Conservation (phyloP, 2,113 vertebrate genomes). For the Erythrocercus mccallii region DNA sequence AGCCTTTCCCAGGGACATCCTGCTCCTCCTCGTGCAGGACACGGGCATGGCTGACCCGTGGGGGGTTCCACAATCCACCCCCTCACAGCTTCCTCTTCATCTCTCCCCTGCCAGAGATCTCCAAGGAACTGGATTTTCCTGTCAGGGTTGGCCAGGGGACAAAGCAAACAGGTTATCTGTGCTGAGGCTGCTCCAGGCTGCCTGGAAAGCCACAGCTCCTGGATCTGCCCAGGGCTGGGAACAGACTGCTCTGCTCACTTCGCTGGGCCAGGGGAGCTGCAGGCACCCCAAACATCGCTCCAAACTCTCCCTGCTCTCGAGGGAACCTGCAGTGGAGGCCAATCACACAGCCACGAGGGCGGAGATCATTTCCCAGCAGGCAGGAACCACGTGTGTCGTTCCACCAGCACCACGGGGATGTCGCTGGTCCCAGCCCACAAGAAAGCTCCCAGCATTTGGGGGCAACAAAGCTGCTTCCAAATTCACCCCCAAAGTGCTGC, state of each 20-base stretch:
- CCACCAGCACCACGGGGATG: background rate
- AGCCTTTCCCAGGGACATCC: background rate
- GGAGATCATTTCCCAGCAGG: background rate
- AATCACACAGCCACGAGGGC: background rate
- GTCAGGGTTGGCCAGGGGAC: constrained; percentile 19
- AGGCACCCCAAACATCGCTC: background rate
- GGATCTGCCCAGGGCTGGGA: background rate
- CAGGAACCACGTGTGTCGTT: background rate
- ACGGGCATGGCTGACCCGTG: accelerated
- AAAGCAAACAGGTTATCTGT: constrained; percentile 43
- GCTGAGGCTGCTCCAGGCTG: background rate
- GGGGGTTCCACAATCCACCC: background rate
- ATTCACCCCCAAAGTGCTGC: background rate
- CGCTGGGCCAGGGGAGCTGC: background rate
- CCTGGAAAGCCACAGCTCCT: background rate
- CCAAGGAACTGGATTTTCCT: constrained; percentile 52
- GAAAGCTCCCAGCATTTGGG: background rate
- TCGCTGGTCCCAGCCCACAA: background rate
- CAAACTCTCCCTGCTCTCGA: background rate
- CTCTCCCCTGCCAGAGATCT: background rate
- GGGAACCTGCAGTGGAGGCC: background rate
- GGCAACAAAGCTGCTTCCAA: background rate
- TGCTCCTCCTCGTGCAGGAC: background rate
- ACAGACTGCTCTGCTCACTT: background rate
- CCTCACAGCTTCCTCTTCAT: background rate